Evolutionary conservation across 2,888 invertebrate species (phyloP), one percentile per base, ranked within the genome.

Genomic region (Mactromeris polynyma): DNA sequence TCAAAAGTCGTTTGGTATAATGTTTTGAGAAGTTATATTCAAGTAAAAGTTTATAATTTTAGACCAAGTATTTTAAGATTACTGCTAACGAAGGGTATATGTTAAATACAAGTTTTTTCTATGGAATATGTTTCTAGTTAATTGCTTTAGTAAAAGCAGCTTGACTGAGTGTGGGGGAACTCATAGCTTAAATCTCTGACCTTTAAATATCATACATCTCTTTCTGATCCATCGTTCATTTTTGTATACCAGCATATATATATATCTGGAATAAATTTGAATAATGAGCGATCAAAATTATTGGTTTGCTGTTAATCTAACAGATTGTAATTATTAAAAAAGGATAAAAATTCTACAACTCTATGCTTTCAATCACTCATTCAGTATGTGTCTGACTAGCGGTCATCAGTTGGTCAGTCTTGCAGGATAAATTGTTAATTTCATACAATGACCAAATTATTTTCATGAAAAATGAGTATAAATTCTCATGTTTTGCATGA

Each of bases 31-130:
- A 46, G 46, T 46, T 11, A 14, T 17, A 46, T 46, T 7, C 17
- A 7, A 17, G 46, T 46, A 46, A 46, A 46, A 46, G 2, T 46
- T 3, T 4, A 46, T 46, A 46, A 2, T 38, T 79, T 40, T 79
- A 79, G 79, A 79, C 19, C 79, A 79, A 79, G 79, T 79, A 79
- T 79, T 79, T 79, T 51, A 33, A 46, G 80, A 80, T 80, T 33
- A 46, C 31, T 33, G 51, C 26, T 33, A 51, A 46, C 21, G 31
- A 80, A 51, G 46, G 80, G 80, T 80, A 80, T 31, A 42, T 46
- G 26, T 26, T 38, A 3, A 11, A 21, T 40, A 38, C 14, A 46
- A 51, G 40, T 80, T 79, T 17, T 36, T 77, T 42, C 42, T 42
- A 6, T 26, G n/a, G 26, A 64, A 40, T 17, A 36, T 79, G 79